Evolutionary conservation across 2,888 invertebrate genomes (phyloP).

Genomic region (Lysandra coridon): DNA sequence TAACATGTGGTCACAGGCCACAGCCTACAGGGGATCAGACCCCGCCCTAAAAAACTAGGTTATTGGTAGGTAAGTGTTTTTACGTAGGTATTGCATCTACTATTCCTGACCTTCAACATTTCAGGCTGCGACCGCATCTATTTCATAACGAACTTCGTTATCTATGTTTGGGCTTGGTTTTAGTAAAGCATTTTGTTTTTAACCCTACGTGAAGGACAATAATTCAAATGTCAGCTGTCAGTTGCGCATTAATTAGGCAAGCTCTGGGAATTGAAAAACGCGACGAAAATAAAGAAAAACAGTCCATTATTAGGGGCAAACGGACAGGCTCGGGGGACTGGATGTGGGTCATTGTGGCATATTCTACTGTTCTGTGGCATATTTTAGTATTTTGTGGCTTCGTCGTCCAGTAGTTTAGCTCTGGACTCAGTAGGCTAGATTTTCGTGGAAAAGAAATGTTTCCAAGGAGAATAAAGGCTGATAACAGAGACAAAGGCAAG

Average conservation of each 20-base stretch:
- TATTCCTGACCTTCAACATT: too few relatives aligned
- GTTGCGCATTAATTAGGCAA: slow-evolving; percentile 49
- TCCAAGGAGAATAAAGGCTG: too few relatives aligned
- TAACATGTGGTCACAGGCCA: too few relatives aligned
- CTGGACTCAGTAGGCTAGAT: too few relatives aligned
- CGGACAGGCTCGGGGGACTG: slow-evolving; percentile 45
- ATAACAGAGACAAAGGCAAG: too few relatives aligned
- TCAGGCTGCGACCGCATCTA: background rate
- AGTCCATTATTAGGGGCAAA: slow-evolving; percentile 47
- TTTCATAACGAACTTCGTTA: background rate
- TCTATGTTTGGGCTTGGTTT: background rate
- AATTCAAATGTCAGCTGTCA: slow-evolving; percentile 43
- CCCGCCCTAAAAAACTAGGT: too few relatives aligned
- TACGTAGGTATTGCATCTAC: too few relatives aligned
- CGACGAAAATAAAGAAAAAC: slow-evolving; percentile 51
- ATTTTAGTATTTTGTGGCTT: slow-evolving; percentile 1
- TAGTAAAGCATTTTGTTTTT: background rate
- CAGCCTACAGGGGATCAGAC: too few relatives aligned
- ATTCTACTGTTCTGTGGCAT: background rate
- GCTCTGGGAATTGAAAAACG: slow-evolving; percentile 63
- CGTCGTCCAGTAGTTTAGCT: background rate
- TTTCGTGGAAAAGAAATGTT: too few relatives aligned
- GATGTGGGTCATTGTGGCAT: background rate
- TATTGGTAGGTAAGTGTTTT: too few relatives aligned
- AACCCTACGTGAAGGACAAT: slow-evolving; percentile 41